These are phyloP conservation scores for Hymenochirus boettgeri DNA, from an alignment of 2,113 vertebrate genomes.

Conservation along the genomic window DNA sequence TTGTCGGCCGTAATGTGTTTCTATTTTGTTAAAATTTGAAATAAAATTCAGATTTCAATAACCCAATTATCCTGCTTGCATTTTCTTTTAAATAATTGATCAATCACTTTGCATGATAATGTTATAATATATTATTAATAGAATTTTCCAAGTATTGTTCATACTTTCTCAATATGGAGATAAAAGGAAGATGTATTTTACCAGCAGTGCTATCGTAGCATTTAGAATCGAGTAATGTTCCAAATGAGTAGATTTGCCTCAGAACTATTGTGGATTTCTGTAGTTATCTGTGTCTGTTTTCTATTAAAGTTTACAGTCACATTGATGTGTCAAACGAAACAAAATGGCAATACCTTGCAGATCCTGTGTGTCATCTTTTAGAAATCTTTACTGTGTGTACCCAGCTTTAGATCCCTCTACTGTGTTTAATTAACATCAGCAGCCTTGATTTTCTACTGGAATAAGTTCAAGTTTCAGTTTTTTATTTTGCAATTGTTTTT, in stretches of 20 bases:
- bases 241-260: conserved; percentile 30
- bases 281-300: conserved; percentile 36
- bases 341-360: no score
- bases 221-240: conserved; percentile 14
- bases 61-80: background rate
- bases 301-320: conserved; percentile 37
- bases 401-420: no score
- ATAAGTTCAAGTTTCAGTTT: no score
- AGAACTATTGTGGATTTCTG: conserved; percentile 23
- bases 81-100: conserved; percentile 2
- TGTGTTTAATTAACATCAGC: no score
- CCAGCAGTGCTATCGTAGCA: conserved; percentile 7
- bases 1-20: no score
- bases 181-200: conserved; percentile 25
- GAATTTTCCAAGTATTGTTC: background rate
- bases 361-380: no score
- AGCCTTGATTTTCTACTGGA: no score
- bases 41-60: background rate
- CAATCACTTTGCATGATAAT: conserved; percentile 1
- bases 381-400: no score
- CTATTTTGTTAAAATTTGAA: no score
- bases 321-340: conserved; percentile 8
- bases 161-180: background rate
- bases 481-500: no score
- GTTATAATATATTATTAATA: conserved; percentile 1